phyloP scores from a whole-genome alignment of 2,113 vertebrate genomes.

The Tetrax tetrax region DNA sequence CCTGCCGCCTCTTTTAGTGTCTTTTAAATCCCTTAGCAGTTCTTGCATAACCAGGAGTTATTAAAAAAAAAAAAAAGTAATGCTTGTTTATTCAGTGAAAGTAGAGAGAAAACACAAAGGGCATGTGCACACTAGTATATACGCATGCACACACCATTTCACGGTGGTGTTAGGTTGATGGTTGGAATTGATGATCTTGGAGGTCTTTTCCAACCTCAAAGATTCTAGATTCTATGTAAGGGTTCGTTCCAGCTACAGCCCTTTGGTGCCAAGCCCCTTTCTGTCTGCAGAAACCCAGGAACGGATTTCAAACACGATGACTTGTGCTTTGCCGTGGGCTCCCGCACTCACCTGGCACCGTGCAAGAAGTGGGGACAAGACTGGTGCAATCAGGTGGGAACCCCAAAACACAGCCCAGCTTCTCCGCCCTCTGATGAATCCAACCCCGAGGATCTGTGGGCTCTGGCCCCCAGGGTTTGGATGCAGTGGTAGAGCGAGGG shows the following conservation, averaged over 20 bases:
- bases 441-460: background rate
- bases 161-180: no score
- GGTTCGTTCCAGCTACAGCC: background rate
- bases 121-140: background rate
- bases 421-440: background rate
- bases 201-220: no score
- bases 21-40: background rate
- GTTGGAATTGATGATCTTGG: no score
- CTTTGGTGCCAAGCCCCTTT: background rate
- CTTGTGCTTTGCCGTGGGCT: background rate
- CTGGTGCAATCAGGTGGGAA: accelerated
- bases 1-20: background rate
- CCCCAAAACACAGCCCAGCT: background rate
- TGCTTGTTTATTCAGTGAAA: background rate
- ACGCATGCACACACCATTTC: no score
- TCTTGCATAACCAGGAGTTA: background rate
- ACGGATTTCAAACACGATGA: background rate
- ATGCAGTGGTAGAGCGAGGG: background rate
- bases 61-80: background rate
- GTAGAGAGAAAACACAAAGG: background rate
- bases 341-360: background rate
- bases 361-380: accelerated
- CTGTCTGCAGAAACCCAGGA: background rate
- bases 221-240: background rate
- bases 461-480: background rate